These are phyloP conservation scores for Nephrotoma appendiculata DNA, from an alignment of 2,888 invertebrate species.

Conservation along the genomic window DNA sequence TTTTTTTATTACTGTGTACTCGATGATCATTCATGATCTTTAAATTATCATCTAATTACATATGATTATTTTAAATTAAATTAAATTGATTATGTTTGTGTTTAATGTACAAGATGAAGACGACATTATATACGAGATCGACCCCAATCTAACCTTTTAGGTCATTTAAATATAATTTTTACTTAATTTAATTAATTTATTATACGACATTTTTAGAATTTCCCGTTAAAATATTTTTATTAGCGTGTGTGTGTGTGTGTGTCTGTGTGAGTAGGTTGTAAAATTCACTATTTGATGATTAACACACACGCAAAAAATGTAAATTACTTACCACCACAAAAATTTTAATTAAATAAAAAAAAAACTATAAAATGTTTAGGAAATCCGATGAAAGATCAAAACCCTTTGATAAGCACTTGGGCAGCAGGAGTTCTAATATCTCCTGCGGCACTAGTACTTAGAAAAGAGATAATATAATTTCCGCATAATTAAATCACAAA, in stretches of 20 bases:
- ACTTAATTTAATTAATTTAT: background rate
- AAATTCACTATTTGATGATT: background rate
- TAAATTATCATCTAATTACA: background rate
- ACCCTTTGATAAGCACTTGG: conserved; percentile 36
- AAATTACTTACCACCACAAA: background rate
- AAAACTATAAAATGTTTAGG: background rate
- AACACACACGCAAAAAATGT: background rate
- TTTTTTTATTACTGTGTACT: background rate
- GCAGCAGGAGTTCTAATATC: conserved; percentile 34
- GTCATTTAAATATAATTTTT: background rate
- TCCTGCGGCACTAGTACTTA: conserved; percentile 38
- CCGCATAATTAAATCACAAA: background rate
- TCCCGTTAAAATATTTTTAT: background rate
- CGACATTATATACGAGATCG: background rate
- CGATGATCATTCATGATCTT: background rate
- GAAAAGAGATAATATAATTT: conserved; percentile 22
- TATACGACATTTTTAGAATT: background rate
- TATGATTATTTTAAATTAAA: background rate
- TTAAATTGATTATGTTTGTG: background rate
- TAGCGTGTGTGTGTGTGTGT: background rate
- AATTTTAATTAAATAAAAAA: background rate
- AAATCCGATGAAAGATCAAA: conserved; percentile 24
- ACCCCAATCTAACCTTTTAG: background rate
- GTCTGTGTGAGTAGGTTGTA: background rate
- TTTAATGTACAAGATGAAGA: background rate